Conservation (phyloP, 2,888 invertebrate genomes). For the Gymnosoma rotundatum region DNA sequence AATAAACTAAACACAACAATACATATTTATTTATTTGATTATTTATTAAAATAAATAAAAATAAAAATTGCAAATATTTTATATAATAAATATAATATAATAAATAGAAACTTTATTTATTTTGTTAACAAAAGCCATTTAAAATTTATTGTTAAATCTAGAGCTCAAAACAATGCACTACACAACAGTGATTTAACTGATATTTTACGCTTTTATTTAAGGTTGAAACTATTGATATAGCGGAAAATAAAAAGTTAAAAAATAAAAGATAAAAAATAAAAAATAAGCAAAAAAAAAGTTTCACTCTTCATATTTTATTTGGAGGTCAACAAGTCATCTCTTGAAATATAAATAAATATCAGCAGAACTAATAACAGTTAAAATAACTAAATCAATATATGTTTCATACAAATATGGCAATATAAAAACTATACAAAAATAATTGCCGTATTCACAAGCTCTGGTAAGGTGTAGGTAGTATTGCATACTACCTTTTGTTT, state of each 20-base stretch:
- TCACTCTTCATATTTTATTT: slow-evolving; percentile 38
- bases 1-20: slow-evolving; percentile 23
- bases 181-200: slow-evolving; percentile 9
- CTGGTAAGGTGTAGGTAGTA: too few species aligned
- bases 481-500: too few species aligned
- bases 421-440: background rate
- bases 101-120: background rate
- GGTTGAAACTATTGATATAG: slow-evolving; percentile 60
- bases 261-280: slow-evolving; percentile 37
- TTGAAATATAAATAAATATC: slow-evolving; percentile 21
- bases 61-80: slow-evolving; percentile 35
- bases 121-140: too few species aligned
- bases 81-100: slow-evolving; percentile 21
- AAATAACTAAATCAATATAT: slow-evolving; percentile 51
- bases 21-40: background rate
- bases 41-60: background rate
- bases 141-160: background rate
- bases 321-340: slow-evolving; percentile 65
- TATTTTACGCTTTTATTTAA: slow-evolving; percentile 30
- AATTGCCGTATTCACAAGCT: too few species aligned
- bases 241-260: slow-evolving; percentile 59
- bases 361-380: slow-evolving; percentile 36
- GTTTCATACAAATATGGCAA: slow-evolving; percentile 16
- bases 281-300: background rate
- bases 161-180: background rate